Evolutionary conservation across 2,888 invertebrate species (phyloP).

Genomic region (Zhuqinia jingwanae): DNA sequence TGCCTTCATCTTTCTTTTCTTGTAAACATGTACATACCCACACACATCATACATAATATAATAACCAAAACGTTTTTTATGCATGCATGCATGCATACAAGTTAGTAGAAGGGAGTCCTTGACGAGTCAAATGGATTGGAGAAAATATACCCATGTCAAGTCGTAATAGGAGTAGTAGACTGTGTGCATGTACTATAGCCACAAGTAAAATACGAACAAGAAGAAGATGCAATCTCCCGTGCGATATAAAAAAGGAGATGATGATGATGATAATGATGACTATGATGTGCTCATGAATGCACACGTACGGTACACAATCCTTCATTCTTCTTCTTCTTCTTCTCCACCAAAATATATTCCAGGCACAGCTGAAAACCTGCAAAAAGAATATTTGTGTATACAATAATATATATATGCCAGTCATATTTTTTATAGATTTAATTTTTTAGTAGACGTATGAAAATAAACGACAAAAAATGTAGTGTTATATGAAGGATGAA

Average conservation of each 20-base stretch:
- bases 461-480: slow-evolving; percentile 9
- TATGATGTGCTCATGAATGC: slow-evolving; percentile 39
- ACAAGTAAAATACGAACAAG: slow-evolving; percentile 12
- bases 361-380: background rate
- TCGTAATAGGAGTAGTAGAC: no score
- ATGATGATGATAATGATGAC: no score
- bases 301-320: slow-evolving; percentile 51
- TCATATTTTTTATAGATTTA: background rate
- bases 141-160: slow-evolving; percentile 48
- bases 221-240: slow-evolving; percentile 51
- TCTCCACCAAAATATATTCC: slow-evolving; percentile 4
- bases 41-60: no score
- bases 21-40: background rate
- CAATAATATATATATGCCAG: background rate
- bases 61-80: slow-evolving; percentile 42
- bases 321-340: slow-evolving; percentile 17
- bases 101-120: no score
- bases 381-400: no score
- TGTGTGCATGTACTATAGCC: no score
- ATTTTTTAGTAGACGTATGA: background rate
- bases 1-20: no score
- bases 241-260: slow-evolving; percentile 44
- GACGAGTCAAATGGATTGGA: slow-evolving; percentile 35
- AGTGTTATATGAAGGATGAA: slow-evolving; percentile 38
- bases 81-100: slow-evolving; percentile 57